Evolutionary conservation across 2,113 vertebrate genomes (phyloP).

Genomic region (Orientallactaga bullata): DNA sequence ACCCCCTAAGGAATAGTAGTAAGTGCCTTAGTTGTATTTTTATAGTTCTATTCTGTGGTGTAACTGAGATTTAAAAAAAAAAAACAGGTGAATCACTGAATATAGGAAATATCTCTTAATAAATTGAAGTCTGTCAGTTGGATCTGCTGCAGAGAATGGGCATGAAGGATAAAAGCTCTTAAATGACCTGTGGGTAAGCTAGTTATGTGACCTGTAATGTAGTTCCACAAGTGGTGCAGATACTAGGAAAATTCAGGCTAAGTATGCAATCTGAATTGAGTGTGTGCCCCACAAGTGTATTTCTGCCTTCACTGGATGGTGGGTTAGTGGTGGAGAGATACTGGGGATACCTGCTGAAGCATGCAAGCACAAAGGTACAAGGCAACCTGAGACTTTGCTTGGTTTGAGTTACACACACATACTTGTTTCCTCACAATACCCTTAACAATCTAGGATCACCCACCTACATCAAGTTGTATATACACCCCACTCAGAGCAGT

Average conservation of each 20-base stretch:
- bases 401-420: too few species aligned
- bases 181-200: not conserved
- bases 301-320: not conserved
- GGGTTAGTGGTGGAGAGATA: not conserved
- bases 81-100: not conserved
- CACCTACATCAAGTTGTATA: too few species aligned
- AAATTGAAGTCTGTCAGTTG: constrained; percentile 52
- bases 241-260: not conserved
- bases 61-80: constrained; percentile 60
- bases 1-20: constrained; percentile 60
- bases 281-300: not conserved
- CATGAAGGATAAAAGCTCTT: not conserved
- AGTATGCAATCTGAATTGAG: not conserved
- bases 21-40: constrained; percentile 70
- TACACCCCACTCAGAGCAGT: too few species aligned
- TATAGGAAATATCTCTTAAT: constrained; percentile 18
- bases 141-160: constrained; percentile 2
- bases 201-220: not conserved
- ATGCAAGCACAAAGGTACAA: not conserved
- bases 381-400: too few species aligned
- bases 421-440: too few species aligned
- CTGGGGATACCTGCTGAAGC: not conserved
- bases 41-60: constrained; percentile 29
- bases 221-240: not conserved
- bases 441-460: too few species aligned